A percentile compares a stretch with the other conserved stretches of the same genome.
phyloP scores from a whole-genome alignment of 2,888 invertebrate genomes.

The Pterobdella sp. region DNA sequence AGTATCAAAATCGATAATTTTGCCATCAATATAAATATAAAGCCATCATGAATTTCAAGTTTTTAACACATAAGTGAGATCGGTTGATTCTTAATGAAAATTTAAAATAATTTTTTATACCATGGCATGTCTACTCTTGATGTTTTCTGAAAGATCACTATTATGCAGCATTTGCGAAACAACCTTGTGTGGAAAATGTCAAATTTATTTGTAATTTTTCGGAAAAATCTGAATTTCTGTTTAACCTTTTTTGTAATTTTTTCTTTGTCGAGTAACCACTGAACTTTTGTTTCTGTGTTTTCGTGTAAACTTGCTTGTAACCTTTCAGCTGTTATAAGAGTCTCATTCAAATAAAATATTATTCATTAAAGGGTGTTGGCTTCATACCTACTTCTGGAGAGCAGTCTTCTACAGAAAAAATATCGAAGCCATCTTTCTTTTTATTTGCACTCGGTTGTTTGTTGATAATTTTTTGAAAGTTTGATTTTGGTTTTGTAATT shows the following conservation, averaged over 20 bases:
- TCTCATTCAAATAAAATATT: too few species aligned
- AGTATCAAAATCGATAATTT: not conserved
- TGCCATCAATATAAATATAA: not conserved
- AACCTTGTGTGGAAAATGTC: too few species aligned
- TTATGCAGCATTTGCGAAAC: too few species aligned
- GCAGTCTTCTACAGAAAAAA: not conserved
- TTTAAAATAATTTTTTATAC: not conserved
- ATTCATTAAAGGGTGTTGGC: not conserved
- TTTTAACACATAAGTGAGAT: not conserved
- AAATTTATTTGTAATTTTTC: too few species aligned
- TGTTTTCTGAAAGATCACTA: not conserved
- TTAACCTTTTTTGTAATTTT: too few species aligned
- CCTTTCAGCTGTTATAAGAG: too few species aligned
- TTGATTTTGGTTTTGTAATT: not conserved
- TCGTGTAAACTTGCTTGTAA: too few species aligned
- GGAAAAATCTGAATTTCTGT: too few species aligned
- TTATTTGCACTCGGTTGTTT: not conserved
- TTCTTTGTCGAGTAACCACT: too few species aligned
- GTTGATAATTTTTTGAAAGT: not conserved
- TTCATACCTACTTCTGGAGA: not conserved
- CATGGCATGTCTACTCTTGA: conserved; percentile 9
- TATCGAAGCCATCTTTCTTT: conserved; percentile 1
- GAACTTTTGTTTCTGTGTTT: too few species aligned
- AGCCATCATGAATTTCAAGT: not conserved
- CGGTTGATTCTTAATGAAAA: not conserved